phyloP scores from a whole-genome alignment of 1,140 invertebrate species.

The Gryllus bimaculatus region DNA sequence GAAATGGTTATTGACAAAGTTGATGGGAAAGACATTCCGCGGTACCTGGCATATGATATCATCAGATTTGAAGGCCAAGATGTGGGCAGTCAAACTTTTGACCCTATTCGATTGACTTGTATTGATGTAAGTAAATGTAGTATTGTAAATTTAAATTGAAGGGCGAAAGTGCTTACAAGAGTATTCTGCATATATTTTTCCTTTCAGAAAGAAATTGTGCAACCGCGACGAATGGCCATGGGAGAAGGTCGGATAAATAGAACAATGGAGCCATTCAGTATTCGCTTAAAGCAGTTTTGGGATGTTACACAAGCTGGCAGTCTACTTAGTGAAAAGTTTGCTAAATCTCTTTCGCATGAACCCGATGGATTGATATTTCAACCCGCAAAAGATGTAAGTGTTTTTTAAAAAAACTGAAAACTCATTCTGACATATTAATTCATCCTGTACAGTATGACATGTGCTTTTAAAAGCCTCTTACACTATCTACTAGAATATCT shows the following conservation, averaged over 20 bases:
- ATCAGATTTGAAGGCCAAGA: conserved; percentile 72
- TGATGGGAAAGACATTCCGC: conserved; percentile 59
- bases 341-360: conserved; percentile 76
- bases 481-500: no score
- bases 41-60: conserved; percentile 94
- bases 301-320: conserved; percentile 56
- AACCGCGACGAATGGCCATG: conserved; percentile 64
- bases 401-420: neutral
- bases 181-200: neutral
- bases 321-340: conserved; percentile 79
- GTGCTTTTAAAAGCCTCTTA: no score
- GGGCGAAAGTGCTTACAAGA: no score
- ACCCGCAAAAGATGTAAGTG: conserved; percentile 63
- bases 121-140: conserved; percentile 47
- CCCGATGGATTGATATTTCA: conserved; percentile 98
- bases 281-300: conserved; percentile 85
- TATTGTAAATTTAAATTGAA: no score
- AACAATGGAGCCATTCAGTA: conserved; percentile 73
- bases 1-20: conserved; percentile 93
- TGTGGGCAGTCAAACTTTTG: conserved; percentile 66
- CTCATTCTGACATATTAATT: no score
- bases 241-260: conserved; percentile 62
- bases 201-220: conserved; percentile 48
- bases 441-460: no score
- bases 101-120: conserved; percentile 61